Conservation (phyloP, 2,797 vertebrate genomes). For the Manis crassicaudata region DNA sequence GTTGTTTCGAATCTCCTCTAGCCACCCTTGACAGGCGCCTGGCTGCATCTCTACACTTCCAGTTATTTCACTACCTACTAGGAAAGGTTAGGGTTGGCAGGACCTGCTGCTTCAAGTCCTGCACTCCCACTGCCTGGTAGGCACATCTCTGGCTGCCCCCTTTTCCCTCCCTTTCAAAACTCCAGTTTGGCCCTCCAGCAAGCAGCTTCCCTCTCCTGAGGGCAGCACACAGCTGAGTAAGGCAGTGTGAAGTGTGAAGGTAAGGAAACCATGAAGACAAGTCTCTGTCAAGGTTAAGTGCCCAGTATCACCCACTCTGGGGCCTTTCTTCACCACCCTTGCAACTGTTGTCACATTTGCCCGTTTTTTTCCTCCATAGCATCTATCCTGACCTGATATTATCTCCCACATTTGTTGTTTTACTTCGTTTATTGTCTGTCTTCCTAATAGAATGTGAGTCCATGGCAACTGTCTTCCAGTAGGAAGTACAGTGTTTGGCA, state of each 20-base stretch:
- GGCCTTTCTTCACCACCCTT: neutral
- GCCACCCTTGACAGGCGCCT: rapidly evolving
- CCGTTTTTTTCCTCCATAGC: neutral
- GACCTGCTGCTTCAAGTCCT: neutral
- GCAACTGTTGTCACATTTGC: neutral
- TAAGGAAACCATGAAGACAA: neutral
- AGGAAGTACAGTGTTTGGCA: neutral
- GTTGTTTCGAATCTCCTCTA: too few species aligned
- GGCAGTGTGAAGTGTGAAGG: too few species aligned
- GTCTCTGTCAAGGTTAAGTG: neutral
- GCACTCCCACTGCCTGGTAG: neutral
- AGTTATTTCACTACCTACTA: neutral
- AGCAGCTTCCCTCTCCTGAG: neutral
- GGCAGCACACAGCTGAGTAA: neutral
- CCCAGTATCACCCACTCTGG: neutral
- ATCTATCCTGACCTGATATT: neutral
- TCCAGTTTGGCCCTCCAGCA: neutral
- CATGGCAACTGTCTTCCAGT: neutral
- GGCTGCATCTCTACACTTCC: neutral
- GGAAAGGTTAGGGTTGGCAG: neutral
- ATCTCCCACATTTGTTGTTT: neutral
- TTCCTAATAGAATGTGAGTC: neutral
- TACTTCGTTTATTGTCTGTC: neutral
- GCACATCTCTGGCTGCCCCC: neutral
- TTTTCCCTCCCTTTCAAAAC: neutral